Percentiles rank a stretch among this genome's conserved stretches.
Evolutionary conservation across 2,113 vertebrate genomes (phyloP).

Genomic region (Marcusenius ussheri): DNA sequence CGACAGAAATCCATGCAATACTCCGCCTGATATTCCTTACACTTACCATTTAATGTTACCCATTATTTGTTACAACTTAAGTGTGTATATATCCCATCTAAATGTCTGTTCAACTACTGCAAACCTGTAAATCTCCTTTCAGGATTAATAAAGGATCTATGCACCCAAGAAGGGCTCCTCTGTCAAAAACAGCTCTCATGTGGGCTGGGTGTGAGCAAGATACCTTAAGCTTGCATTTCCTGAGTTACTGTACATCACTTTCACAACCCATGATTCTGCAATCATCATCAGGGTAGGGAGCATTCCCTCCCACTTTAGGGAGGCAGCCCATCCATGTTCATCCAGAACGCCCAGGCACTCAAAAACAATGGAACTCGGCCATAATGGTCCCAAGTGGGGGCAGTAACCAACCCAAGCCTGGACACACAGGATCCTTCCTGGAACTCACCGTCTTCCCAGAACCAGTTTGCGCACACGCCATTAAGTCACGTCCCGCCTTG

Average conservation of each 20-base stretch:
- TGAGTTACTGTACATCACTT: not conserved
- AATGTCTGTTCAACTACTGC: not conserved
- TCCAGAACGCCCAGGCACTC: not conserved
- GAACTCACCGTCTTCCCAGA: slow-evolving; percentile 90
- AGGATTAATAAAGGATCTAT: not conserved
- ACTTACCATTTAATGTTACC: not conserved
- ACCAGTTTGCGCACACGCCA: slow-evolving; percentile 96
- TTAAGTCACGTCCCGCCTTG: slow-evolving; percentile 78
- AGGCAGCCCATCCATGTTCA: not conserved
- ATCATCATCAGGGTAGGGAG: not conserved
- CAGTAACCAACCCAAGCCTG: not conserved
- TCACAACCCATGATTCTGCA: not conserved
- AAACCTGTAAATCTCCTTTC: not conserved
- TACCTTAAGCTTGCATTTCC: not conserved
- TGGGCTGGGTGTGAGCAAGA: not conserved
- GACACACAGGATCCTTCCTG: not conserved
- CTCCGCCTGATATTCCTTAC: not conserved
- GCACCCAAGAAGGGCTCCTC: not conserved
- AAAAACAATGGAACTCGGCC: not conserved
- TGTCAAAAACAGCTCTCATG: not conserved
- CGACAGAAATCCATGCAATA: not conserved
- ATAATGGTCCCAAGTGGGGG: not conserved
- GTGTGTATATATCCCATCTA: not conserved
- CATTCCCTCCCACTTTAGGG: not conserved
- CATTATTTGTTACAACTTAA: not conserved